phyloP scores from a whole-genome alignment of 2,888 invertebrate genomes.

The Drosophila suboccidentalis region DNA sequence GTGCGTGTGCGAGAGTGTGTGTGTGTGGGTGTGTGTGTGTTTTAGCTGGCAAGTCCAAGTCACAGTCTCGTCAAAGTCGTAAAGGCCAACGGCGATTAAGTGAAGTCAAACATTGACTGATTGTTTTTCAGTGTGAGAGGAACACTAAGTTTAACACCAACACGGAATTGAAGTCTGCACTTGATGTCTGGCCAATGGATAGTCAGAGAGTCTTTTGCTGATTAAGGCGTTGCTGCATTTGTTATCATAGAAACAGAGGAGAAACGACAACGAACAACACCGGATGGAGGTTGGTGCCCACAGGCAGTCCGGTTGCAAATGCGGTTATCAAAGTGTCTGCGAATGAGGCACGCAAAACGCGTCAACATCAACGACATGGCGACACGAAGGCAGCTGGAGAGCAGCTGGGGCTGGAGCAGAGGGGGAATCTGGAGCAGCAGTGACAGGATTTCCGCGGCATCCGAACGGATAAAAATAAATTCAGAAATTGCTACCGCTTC shows the following conservation, averaged over 20 bases:
- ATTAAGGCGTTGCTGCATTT: conserved; percentile 71
- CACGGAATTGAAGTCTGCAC: too few species aligned
- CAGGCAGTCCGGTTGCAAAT: conserved; percentile 50
- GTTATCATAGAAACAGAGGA: conserved; percentile 51
- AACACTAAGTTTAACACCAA: conserved; percentile 18
- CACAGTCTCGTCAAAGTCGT: conserved; percentile 58
- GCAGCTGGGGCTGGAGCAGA: not conserved
- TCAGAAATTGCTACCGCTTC: conserved; percentile 80
- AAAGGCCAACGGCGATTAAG: conserved; percentile 79
- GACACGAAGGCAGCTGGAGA: conserved; percentile 19
- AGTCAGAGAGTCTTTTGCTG: conserved; percentile 52
- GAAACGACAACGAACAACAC: not conserved
- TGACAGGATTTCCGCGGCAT: conserved; percentile 79
- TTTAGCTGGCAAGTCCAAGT: conserved; percentile 29
- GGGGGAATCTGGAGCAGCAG: conserved; percentile 36
- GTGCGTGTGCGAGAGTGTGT: conserved; percentile 16
- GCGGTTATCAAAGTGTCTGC: conserved; percentile 43
- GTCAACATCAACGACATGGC: conserved; percentile 34
- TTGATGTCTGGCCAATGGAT: conserved; percentile 9
- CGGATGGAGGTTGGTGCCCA: conserved; percentile 24
- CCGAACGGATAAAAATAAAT: conserved; percentile 80
- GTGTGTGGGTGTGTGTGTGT: conserved; percentile 13
- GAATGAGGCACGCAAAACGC: conserved; percentile 41
- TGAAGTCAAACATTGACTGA: conserved; percentile 80
- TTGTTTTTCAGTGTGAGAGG: conserved; percentile 66